Conservation (phyloP, 2,113 vertebrate species). For the Cephalopholis sonnerati region DNA sequence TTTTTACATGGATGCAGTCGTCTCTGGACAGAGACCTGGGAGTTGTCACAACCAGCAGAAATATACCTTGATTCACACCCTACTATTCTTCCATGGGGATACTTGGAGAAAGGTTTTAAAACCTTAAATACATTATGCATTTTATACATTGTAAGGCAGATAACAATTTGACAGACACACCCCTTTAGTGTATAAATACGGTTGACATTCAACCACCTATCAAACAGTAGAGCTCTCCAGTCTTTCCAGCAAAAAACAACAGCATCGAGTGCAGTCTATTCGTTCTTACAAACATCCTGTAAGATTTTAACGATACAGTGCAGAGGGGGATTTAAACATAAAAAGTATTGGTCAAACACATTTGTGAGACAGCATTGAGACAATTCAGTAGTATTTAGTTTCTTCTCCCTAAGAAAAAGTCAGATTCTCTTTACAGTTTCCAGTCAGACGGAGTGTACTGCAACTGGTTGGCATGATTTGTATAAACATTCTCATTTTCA, state of each 20-base stretch:
- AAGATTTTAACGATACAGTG: constrained; percentile 36
- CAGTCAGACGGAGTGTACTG: constrained; percentile 12
- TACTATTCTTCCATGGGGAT: not conserved
- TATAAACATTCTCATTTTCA: constrained; percentile 62
- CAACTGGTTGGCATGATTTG: constrained; percentile 31
- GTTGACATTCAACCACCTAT: constrained; percentile 30
- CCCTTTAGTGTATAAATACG: constrained; percentile 27
- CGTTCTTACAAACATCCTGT: not conserved
- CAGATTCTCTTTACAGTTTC: constrained; percentile 26
- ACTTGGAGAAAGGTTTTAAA: constrained; percentile 23
- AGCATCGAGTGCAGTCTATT: constrained; percentile 11
- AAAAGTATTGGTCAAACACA: constrained; percentile 30
- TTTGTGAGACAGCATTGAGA: constrained; percentile 38
- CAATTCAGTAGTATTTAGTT: constrained; percentile 68
- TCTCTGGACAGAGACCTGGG: constrained; percentile 25
- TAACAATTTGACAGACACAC: constrained; percentile 29
- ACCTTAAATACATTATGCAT: constrained; percentile 26
- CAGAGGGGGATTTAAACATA: constrained; percentile 33
- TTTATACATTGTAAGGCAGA: constrained; percentile 53
- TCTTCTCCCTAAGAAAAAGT: constrained; percentile 35
- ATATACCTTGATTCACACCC: constrained; percentile 16
- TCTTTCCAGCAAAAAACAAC: constrained; percentile 28
- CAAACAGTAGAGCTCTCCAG: constrained; percentile 25
- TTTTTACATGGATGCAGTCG: constrained; percentile 61
- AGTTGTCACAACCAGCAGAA: constrained; percentile 35